These are phyloP conservation scores for Eira barbara DNA, from an alignment of 2,113 vertebrate genomes.

Conservation along the genomic window DNA sequence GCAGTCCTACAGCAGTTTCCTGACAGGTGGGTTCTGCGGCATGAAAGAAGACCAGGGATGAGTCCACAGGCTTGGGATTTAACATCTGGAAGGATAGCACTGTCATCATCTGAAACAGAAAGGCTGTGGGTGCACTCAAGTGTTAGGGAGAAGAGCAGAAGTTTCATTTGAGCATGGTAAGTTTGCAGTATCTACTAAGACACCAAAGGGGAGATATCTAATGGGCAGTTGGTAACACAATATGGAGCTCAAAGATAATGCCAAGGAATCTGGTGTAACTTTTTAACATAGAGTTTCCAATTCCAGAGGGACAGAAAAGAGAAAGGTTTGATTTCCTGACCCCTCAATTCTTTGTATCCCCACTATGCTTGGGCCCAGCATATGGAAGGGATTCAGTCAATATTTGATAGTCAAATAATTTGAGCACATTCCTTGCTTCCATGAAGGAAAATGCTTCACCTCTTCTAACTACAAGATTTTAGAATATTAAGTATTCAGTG, in stretches of 20 bases:
- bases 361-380: background rate
- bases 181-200: background rate
- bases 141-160: background rate
- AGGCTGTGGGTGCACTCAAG: background rate
- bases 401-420: background rate
- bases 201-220: background rate
- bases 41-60: background rate
- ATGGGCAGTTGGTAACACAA: background rate
- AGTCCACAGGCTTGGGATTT: background rate
- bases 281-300: background rate
- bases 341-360: background rate
- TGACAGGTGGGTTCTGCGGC: background rate
- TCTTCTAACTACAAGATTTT: background rate
- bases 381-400: background rate
- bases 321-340: background rate
- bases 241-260: background rate
- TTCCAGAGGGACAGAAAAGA: background rate
- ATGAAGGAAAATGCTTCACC: background rate
- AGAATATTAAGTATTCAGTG: background rate
- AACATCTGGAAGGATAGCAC: background rate
- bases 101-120: background rate
- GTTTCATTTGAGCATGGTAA: background rate
- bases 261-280: background rate
- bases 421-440: background rate
- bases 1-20: background rate